Base-by-base conservation (phyloP, 1,140 invertebrate genomes). In the Lordiphosa stackelbergi region DNA sequence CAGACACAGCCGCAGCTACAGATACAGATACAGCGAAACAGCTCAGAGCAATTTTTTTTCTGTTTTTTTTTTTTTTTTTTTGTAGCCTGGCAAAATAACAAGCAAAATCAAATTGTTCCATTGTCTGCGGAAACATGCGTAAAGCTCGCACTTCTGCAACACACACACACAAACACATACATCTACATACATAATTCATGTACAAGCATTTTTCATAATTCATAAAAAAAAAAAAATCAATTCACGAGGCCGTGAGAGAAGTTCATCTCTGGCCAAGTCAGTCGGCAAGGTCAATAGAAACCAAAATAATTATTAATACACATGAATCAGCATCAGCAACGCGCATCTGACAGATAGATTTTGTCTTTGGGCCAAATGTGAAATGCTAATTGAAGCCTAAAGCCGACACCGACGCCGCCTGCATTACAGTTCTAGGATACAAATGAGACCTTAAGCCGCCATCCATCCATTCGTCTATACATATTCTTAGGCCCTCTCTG, bases 241-340 rank as follows among this genome's bases (percentile, higher is more conserved):
- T 68, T 49, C 49, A 66, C 53, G 58, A 68, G 70, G 60, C 71
- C 68, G 64, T 70, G 68, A 70, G 68, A 74, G 70, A 59, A 46
- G 43, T 55, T 54, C 19, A 40, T 54, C 57, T 45, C 35, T 48
- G 31, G 42, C 24, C 34, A 40, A 48, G 36, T 54, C 28, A 53
- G 34, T 57, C 46, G 66, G 54, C 70, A 73, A 73, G 70, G 70
- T 73, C 70, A 58, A 52, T 72, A 36, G 47, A 49, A 62, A 66
- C 53, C 54, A 53, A 60, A 56, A 66, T 59, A 63, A 73, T 73
- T 73, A 69, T 73, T 53, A 64, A 73, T 66, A 70, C 28, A 63
- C 68, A 24, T 22, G 24, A 46, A 45, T 28, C 22, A 7, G 19
- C 5, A 11, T 28, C 9, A 24, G 5, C n/a, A 11, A n/a, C 22